phyloP scores from a whole-genome alignment of 2,113 vertebrate genomes.

The Alces alces region DNA sequence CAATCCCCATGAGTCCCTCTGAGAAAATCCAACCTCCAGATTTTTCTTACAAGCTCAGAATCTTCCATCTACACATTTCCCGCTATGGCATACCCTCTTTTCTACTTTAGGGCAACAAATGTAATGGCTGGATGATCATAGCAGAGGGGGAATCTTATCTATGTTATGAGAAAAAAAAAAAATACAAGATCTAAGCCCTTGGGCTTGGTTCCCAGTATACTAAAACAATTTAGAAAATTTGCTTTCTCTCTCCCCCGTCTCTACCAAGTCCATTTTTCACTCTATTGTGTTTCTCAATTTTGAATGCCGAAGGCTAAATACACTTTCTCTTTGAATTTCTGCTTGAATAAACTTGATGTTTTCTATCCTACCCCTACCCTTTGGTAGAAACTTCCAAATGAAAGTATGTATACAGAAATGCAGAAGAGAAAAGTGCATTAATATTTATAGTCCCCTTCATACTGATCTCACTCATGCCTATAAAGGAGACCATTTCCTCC shows the following conservation, averaged over 20 bases:
- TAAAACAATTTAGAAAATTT: not conserved
- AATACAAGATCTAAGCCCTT: not conserved
- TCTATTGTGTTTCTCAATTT: not conserved
- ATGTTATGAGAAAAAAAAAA: not conserved
- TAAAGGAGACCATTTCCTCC: not conserved
- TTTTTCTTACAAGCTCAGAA: not conserved
- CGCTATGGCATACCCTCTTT: not conserved
- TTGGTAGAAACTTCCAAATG: not conserved
- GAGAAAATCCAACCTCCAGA: not conserved
- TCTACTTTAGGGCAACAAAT: not conserved
- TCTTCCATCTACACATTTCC: not conserved
- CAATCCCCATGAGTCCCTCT: not conserved
- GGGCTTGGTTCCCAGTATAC: not conserved
- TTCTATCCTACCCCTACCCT: not conserved
- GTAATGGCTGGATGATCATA: not conserved
- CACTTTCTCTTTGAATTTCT: not conserved
- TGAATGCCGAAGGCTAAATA: not conserved
- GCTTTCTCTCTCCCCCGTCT: not conserved
- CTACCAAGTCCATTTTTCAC: not conserved
- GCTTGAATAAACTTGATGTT: not conserved
- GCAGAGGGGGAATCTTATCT: not conserved
- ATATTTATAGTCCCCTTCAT: not conserved
- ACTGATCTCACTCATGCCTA: not conserved
- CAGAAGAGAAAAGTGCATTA: not conserved
- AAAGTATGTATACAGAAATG: not conserved